These are phyloP conservation scores for Dicentrarchus labrax DNA, from an alignment of 2,113 vertebrate genomes.

Conservation along the genomic window DNA sequence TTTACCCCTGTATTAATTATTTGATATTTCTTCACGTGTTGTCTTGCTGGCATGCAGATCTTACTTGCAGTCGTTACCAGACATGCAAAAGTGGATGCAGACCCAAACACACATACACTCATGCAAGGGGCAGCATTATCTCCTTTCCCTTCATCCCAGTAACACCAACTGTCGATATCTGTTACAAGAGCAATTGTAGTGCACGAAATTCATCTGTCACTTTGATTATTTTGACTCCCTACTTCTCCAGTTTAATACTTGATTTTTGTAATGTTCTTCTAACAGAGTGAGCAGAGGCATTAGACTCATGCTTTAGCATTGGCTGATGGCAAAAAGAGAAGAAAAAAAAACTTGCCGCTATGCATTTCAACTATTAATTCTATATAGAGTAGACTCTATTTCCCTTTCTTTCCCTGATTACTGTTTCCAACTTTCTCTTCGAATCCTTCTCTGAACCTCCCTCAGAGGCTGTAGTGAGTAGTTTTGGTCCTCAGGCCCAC, in stretches of 20 bases:
- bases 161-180: constrained; percentile 31
- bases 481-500: constrained; percentile 66
- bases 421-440: constrained; percentile 62
- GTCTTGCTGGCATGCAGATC: constrained; percentile 15
- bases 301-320: constrained; percentile 43
- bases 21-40: neutral
- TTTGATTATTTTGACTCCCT: constrained; percentile 31
- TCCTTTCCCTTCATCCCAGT: constrained; percentile 40
- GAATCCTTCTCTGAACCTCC: constrained; percentile 62
- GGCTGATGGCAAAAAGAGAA: constrained; percentile 44
- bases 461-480: constrained; percentile 69
- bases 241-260: neutral
- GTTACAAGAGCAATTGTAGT: constrained; percentile 22
- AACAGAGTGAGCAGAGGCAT: constrained; percentile 5
- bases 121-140: constrained; percentile 76
- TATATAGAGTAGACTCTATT: constrained; percentile 25
- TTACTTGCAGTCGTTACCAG: neutral
- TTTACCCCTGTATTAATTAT: constrained; percentile 14
- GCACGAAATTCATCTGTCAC: constrained; percentile 27
- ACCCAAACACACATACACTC: constrained; percentile 65
- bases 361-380: constrained; percentile 33
- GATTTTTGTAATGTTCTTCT: neutral
- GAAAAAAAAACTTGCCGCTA: constrained; percentile 22
- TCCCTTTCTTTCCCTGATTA: constrained; percentile 49
- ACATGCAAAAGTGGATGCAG: constrained; percentile 17